Evolutionary conservation across 1,140 invertebrate species (phyloP).

Genomic region (Heliconius eleuchia): DNA sequence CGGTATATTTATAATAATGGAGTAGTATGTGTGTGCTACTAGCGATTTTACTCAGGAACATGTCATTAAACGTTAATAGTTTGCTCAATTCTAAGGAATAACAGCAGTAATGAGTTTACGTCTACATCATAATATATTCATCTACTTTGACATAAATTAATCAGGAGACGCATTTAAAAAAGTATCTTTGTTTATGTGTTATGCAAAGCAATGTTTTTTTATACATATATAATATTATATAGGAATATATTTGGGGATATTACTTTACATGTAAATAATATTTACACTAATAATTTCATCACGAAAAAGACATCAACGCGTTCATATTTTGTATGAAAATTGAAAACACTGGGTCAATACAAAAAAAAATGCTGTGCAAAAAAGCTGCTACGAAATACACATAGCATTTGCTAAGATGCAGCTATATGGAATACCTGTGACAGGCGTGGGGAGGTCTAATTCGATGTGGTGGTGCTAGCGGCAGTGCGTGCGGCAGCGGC

Average conservation of each 20-base stretch:
- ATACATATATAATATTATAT: too few relatives aligned
- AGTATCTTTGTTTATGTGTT: too few relatives aligned
- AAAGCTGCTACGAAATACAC: not conserved
- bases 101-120: not conserved
- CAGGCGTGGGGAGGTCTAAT: constrained; percentile 75
- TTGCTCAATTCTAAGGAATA: not conserved
- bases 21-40: not conserved
- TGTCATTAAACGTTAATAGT: not conserved
- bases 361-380: not conserved
- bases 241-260: too few relatives aligned
- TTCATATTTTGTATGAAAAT: not conserved
- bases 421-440: constrained; percentile 80
- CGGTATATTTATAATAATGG: not conserved
- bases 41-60: not conserved
- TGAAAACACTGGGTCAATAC: not conserved
- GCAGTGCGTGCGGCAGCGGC: constrained; percentile 73
- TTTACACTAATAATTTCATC: too few relatives aligned
- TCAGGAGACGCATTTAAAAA: too few relatives aligned
- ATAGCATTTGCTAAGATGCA: not conserved
- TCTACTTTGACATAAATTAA: not conserved
- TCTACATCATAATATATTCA: not conserved
- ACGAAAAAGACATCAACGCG: constrained; percentile 19
- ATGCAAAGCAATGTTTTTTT: too few relatives aligned
- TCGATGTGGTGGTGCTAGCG: constrained; percentile 68
- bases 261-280: too few relatives aligned